phyloP scores from a whole-genome alignment of 2,888 invertebrate genomes.

The Himalopsyche japonica region DNA sequence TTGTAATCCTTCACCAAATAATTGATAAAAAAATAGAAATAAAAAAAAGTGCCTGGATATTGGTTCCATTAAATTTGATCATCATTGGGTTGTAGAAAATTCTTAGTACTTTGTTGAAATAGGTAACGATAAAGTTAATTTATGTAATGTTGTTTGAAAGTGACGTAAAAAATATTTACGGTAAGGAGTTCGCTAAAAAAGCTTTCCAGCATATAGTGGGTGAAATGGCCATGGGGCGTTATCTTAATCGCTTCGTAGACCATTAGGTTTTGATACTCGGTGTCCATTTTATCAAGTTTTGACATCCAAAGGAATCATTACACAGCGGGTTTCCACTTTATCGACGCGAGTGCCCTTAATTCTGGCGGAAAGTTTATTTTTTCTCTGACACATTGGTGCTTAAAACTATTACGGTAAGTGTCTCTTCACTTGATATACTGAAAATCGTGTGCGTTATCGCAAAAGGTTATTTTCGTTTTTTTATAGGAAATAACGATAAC shows the following conservation, averaged over 20 bases:
- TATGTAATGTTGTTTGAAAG: background rate
- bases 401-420: background rate
- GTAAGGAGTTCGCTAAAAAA: background rate
- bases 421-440: background rate
- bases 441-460: background rate
- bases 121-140: background rate
- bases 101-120: background rate
- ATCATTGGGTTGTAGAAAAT: too few relatives aligned
- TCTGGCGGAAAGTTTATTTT: background rate
- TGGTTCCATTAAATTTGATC: too few relatives aligned
- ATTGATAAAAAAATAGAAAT: too few relatives aligned
- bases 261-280: background rate
- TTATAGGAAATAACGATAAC: too few relatives aligned
- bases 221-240: background rate
- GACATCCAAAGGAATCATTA: background rate
- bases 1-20: too few relatives aligned
- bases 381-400: background rate
- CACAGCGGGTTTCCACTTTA: background rate
- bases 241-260: background rate
- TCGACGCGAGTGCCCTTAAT: background rate
- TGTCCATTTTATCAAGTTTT: background rate
- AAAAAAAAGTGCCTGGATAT: too few relatives aligned
- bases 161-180: background rate
- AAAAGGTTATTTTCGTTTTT: background rate
- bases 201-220: background rate